Evolutionary conservation across 2,797 vertebrate species (phyloP), one percentile per base, ranked within the genome.

Genomic region (Gambelia wislizenii): DNA sequence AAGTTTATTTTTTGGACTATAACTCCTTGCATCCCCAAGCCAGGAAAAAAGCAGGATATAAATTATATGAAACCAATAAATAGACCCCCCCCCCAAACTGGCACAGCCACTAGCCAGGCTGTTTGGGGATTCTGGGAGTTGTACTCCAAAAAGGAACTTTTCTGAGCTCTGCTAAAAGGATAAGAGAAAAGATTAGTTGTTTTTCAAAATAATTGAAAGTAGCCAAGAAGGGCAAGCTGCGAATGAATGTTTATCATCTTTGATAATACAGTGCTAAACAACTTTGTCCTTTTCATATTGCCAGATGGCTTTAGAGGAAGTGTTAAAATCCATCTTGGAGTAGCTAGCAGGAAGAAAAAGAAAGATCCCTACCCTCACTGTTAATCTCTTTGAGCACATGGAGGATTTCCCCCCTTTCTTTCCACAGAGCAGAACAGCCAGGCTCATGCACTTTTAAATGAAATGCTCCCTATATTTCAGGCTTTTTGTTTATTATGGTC

Each of bases 381-480:
- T 39, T 89, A 59, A 42, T 33, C 56, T 89, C 87, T 92, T 86
- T 82, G 91, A 81, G 79, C 86, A 69, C 84, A 54, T 36, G 56
- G 86, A 67, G 70, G 59, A 83, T 77, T 39, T 87, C 90, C 4
- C 85, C 20, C 6, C 70, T 93, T 90, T 93, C 6, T 9, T 92
- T 91, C 91, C 47, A 70, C 47, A 75, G 90, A 95, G 88, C 89
- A 84, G 79, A 93, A 67, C 27, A n/a, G 56, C 90, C 69, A 85
- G 84, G 67, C 25, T 86, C 0, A 0, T 8, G 7, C 54, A 12
- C 33, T 94, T 95, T 90, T 81, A 36, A 93, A 87, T 92, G 88
- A 44, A 70, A 93, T 86, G 83, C 77, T 83, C 93, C 79, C 47
- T 92, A 36, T 91, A 42, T 95, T 93, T 94, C 87, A 90, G n/a